phyloP scores from a whole-genome alignment of 2,113 vertebrate genomes.

The Haemorhous mexicanus region DNA sequence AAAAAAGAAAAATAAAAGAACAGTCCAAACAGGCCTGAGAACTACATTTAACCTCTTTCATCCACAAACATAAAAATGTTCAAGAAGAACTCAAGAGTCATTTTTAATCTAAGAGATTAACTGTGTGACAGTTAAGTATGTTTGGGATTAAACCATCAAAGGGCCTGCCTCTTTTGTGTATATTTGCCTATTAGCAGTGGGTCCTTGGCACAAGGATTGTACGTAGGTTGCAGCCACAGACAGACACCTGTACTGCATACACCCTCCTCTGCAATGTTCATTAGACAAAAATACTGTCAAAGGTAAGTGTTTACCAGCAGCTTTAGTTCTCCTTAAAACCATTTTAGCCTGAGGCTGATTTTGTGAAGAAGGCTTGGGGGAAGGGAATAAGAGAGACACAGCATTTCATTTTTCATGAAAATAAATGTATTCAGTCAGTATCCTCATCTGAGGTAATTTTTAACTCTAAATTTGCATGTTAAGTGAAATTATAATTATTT shows the following conservation, averaged over 20 bases:
- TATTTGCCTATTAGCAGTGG: slow-evolving; percentile 34
- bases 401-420: slow-evolving; percentile 22
- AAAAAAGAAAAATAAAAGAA: background rate
- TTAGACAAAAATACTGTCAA: slow-evolving; percentile 55
- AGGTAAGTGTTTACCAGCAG: slow-evolving; percentile 57
- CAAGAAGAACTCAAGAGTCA: slow-evolving; percentile 26
- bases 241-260: slow-evolving; percentile 10
- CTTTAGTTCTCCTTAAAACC: slow-evolving; percentile 32
- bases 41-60: slow-evolving; percentile 31
- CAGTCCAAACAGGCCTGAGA: background rate
- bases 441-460: background rate
- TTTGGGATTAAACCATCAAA: slow-evolving; percentile 60
- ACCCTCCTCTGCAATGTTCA: slow-evolving; percentile 37
- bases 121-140: slow-evolving; percentile 46
- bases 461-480: slow-evolving; percentile 21
- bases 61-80: slow-evolving; percentile 29
- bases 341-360: slow-evolving; percentile 17
- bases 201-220: background rate
- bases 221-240: slow-evolving; percentile 10
- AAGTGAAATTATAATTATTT: slow-evolving; percentile 43
- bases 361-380: background rate
- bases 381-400: background rate
- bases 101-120: slow-evolving; percentile 55
- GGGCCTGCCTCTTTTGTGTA: slow-evolving; percentile 24
- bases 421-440: background rate